Conservation (phyloP, 2,888 invertebrate species). For the Macrosoma leucophasiata region DNA sequence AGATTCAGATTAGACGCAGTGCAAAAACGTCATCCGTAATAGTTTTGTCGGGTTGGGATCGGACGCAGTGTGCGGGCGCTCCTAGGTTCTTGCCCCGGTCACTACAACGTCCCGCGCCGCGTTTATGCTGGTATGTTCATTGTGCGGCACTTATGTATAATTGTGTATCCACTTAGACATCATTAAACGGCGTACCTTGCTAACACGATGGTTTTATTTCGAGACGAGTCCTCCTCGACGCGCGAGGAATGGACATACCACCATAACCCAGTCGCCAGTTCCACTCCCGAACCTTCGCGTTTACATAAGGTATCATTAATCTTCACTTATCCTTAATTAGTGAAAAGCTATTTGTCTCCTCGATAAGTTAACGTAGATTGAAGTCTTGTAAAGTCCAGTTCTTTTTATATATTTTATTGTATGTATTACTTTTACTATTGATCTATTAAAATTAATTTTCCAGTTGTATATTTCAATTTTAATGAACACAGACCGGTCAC, state of each 20-base stretch:
- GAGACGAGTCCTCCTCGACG: constrained; percentile 34
- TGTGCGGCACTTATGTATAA: constrained; percentile 42
- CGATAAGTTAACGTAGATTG: constrained; percentile 40
- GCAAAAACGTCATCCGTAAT: too few relatives aligned
- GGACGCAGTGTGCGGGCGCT: constrained; percentile 3
- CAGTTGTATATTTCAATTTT: constrained; percentile 19
- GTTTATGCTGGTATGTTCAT: constrained; percentile 69
- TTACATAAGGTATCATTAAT: too few relatives aligned
- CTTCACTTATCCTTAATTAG: too few relatives aligned
- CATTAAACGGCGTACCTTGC: constrained; percentile 67
- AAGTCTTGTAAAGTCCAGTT: constrained; percentile 41
- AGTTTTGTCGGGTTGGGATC: constrained; percentile 1
- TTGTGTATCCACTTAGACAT: constrained; percentile 61
- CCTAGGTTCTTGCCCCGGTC: constrained; percentile 26
- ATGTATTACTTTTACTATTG: constrained; percentile 23
- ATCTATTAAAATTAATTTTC: constrained; percentile 27
- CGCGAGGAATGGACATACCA: constrained; percentile 60
- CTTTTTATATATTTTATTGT: constrained; percentile 37
- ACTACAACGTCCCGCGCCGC: too few relatives aligned
- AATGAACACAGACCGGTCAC: constrained; percentile 18
- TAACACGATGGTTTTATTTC: constrained; percentile 64
- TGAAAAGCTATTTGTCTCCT: too few relatives aligned
- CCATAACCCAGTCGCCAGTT: too few relatives aligned
- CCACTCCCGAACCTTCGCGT: too few relatives aligned
- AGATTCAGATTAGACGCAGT: too few relatives aligned